Evolutionary conservation across 2,888 invertebrate genomes (phyloP).

Genomic region (Hyles lineata): DNA sequence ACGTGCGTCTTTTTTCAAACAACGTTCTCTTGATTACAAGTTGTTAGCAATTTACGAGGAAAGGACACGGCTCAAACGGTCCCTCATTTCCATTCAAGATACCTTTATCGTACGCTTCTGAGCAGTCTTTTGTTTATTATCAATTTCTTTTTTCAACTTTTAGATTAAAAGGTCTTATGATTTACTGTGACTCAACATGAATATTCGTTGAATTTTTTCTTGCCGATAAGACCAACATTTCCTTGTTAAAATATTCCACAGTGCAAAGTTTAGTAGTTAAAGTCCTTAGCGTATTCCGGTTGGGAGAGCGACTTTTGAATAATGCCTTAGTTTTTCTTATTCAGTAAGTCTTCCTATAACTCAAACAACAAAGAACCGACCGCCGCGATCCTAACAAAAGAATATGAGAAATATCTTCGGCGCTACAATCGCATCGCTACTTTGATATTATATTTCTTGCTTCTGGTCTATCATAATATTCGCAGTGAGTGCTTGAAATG

Average conservation of each 20-base stretch:
- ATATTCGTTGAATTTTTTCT: slow-evolving; percentile 14
- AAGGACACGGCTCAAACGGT: slow-evolving; percentile 31
- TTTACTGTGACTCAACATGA: background rate
- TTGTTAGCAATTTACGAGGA: slow-evolving; percentile 43
- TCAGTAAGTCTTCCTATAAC: slow-evolving; percentile 71
- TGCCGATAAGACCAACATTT: background rate
- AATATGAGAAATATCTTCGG: slow-evolving; percentile 79
- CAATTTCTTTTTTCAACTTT: slow-evolving; percentile 25
- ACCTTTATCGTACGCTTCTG: slow-evolving; percentile 29
- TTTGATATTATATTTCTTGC: slow-evolving; percentile 75
- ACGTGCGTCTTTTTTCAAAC: slow-evolving; percentile 51
- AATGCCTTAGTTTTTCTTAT: slow-evolving; percentile 73
- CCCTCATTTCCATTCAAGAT: slow-evolving; percentile 32
- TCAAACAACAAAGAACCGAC: slow-evolving; percentile 76
- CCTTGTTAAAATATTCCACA: slow-evolving; percentile 37
- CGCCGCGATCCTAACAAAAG: slow-evolving; percentile 76
- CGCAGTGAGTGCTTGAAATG: slow-evolving; percentile 34
- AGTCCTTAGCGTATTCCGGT: slow-evolving; percentile 53
- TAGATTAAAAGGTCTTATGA: background rate
- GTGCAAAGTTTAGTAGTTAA: slow-evolving; percentile 33
- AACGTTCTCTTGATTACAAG: slow-evolving; percentile 48
- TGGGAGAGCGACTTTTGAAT: slow-evolving; percentile 61
- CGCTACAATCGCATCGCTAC: slow-evolving; percentile 72
- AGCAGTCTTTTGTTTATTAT: slow-evolving; percentile 30
- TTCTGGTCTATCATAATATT: slow-evolving; percentile 37